These are phyloP conservation scores for Gila orcuttii DNA, from an alignment of 2,113 vertebrate genomes.

Conservation along the genomic window DNA sequence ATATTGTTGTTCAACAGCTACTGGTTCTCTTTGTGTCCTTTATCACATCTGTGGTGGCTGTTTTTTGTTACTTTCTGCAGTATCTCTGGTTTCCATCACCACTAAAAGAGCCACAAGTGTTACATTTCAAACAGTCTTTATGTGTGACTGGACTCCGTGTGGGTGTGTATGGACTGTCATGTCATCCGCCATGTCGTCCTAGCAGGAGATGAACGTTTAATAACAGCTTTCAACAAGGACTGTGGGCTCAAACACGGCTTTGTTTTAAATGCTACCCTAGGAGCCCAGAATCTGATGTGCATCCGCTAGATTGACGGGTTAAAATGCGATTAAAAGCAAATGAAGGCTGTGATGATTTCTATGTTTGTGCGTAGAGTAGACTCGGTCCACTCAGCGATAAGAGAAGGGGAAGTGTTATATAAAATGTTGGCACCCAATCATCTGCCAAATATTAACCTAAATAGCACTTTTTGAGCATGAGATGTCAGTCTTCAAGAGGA, in stretches of 20 bases:
- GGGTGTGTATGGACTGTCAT: constrained; percentile 29
- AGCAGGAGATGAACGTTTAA: constrained; percentile 26
- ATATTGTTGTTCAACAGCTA: not conserved
- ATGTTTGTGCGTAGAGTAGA: not conserved
- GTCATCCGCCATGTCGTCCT: not conserved
- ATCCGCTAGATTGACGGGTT: not conserved
- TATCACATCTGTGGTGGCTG: not conserved
- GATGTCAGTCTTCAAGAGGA: not conserved
- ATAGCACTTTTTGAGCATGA: constrained; percentile 10
- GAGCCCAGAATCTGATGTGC: not conserved
- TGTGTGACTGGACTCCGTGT: not conserved
- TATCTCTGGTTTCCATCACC: constrained; percentile 14
- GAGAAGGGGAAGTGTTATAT: not conserved
- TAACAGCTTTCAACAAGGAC: constrained; percentile 23
- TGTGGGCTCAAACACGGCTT: not conserved
- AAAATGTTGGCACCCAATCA: not conserved
- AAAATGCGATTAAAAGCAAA: not conserved
- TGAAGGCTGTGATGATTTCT: not conserved
- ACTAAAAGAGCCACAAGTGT: constrained; percentile 1
- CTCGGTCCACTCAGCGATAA: not conserved
- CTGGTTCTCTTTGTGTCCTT: not conserved
- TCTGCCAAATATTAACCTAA: constrained; percentile 25
- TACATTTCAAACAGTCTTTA: constrained; percentile 9
- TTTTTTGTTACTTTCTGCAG: constrained; percentile 18
- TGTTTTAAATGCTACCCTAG: not conserved